A percentile compares a stretch with the other conserved stretches of the same genome.
Conservation (phyloP, 2,113 vertebrate genomes). For the Prinia subflava region DNA sequence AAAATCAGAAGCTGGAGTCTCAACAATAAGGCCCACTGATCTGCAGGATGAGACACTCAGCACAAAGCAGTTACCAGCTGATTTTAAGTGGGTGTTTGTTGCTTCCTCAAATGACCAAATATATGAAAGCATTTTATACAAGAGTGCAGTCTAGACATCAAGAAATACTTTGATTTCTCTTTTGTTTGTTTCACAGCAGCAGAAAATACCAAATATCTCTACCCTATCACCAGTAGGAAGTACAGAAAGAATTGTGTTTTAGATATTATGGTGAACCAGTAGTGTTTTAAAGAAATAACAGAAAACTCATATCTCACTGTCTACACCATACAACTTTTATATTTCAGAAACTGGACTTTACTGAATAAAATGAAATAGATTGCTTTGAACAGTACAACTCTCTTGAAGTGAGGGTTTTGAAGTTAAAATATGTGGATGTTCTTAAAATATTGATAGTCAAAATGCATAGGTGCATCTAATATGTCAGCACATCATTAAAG, state of each 20-base stretch:
- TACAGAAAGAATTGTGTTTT: not conserved
- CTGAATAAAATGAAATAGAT: not conserved
- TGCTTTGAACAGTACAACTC: not conserved
- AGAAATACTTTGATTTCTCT: not conserved
- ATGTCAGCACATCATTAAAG: not conserved
- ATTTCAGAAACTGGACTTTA: not conserved
- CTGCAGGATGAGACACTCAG: not conserved
- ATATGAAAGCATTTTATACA: not conserved
- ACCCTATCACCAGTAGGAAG: not conserved
- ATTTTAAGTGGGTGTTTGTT: conserved; percentile 33
- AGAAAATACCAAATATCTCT: not conserved
- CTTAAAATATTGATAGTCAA: not conserved
- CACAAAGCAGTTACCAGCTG: conserved; percentile 50
- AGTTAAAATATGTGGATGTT: not conserved
- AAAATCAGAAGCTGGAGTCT: conserved; percentile 17
- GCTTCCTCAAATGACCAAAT: conserved; percentile 34
- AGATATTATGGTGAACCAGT: not conserved
- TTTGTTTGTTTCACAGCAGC: not conserved
- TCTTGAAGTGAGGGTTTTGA: not conserved
- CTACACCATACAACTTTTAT: not conserved
- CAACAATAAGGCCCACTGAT: not conserved
- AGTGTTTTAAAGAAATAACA: not conserved
- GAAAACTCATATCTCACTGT: not conserved
- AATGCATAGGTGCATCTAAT: not conserved
- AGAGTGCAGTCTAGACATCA: not conserved